These are phyloP conservation scores for Macrochelys suwanniensis DNA, from an alignment of 2,797 vertebrate species.

Conservation along the genomic window DNA sequence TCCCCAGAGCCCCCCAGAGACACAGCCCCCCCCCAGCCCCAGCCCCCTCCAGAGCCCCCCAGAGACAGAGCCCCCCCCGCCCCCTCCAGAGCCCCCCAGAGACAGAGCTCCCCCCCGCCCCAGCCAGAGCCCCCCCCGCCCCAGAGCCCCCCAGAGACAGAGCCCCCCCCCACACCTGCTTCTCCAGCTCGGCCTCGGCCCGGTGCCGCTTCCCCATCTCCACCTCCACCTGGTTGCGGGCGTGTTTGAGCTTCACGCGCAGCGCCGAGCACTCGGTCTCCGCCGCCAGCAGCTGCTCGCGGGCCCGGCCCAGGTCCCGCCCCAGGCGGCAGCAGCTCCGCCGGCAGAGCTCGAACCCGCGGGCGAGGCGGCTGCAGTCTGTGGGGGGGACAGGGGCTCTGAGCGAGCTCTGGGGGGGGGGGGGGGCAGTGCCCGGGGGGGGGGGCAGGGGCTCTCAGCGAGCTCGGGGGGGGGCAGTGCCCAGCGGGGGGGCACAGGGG, in stretches of 20 bases:
- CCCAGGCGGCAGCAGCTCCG: constrained; percentile 74
- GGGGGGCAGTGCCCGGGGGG: no score
- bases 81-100: no score
- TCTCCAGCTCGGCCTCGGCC: constrained; percentile 79
- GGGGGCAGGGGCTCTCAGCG: no score
- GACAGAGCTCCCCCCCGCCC: no score
- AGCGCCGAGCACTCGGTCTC: constrained; percentile 80
- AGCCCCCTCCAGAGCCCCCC: no score
- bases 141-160: no score
- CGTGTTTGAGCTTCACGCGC: constrained; percentile 80
- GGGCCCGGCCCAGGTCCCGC: constrained; percentile 82
- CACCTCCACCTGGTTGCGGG: constrained; percentile 86
- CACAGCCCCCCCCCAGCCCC: no score
- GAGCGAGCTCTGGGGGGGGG: no score
- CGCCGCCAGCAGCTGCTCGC: constrained; percentile 83
- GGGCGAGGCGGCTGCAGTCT: constrained; percentile 76
- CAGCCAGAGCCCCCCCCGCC: not conserved
- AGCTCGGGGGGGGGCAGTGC: no score
- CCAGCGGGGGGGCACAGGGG: no score
- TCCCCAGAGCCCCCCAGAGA: no score
- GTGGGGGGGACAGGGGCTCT: not conserved
- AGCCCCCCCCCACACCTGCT: constrained; percentile 58
- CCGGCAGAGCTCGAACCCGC: constrained; percentile 77
- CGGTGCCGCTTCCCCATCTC: constrained; percentile 87
- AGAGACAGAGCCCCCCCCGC: no score